Evolutionary conservation across 1,140 invertebrate species (phyloP).

Genomic region (Zaprionus capensis): DNA sequence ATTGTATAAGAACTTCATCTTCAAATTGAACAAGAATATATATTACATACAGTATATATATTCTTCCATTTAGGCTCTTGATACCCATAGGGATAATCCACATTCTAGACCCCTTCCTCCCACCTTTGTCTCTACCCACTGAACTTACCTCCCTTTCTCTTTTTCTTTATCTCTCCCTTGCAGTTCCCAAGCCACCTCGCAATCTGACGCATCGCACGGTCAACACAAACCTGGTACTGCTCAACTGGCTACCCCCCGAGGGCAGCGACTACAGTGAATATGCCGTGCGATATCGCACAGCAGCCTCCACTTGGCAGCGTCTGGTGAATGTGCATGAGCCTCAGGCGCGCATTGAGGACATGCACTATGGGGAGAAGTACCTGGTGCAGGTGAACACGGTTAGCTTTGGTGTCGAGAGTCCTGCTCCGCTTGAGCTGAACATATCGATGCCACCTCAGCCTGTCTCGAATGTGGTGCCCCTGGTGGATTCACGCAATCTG

Average conservation of each 20-base stretch:
- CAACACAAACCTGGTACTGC: conserved; percentile 91
- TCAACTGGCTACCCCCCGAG: conserved; percentile 91
- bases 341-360: conserved; percentile 92
- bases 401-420: conserved; percentile 92
- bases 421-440: conserved; percentile 89
- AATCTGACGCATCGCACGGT: conserved; percentile 92
- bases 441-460: conserved; percentile 94
- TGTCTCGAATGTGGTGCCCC: conserved; percentile 90
- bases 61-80: no score
- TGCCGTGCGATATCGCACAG: conserved; percentile 91
- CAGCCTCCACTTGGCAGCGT: conserved; percentile 88
- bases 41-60: no score
- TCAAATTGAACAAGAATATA: no score
- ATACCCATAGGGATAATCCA: no score
- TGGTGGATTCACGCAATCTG: conserved; percentile 95
- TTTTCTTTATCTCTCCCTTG: neutral
- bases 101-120: no score
- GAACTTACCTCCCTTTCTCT: neutral
- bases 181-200: conserved; percentile 92
- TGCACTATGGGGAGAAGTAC: conserved; percentile 95
- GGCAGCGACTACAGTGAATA: conserved; percentile 92
- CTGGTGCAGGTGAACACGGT: conserved; percentile 94
- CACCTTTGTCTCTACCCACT: neutral
- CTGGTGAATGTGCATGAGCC: conserved; percentile 87
- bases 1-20: no score